Evolutionary conservation across 1,140 invertebrate species (phyloP).

Genomic region (Meloidogyne hapla): DNA sequence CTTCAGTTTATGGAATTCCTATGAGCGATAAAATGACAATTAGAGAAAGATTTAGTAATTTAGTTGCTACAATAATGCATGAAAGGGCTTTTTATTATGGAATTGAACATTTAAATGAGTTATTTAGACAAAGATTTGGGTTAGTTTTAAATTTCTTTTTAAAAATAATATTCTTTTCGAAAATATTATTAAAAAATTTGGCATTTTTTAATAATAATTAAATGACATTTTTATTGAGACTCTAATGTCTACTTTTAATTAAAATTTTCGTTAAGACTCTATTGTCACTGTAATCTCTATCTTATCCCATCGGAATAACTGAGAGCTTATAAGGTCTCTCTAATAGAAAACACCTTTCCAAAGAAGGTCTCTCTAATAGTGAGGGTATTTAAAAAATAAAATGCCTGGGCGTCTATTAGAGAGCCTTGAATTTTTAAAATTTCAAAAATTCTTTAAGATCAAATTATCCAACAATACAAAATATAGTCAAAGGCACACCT

Average conservation of each 20-base stretch:
- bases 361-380: no score
- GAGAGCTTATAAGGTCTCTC: no score
- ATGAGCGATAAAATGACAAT: slow-evolving; percentile 37
- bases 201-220: no score
- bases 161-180: no score
- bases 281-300: no score
- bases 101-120: slow-evolving; percentile 29
- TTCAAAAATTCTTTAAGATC: background rate
- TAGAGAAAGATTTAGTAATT: slow-evolving; percentile 36
- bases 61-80: slow-evolving; percentile 5
- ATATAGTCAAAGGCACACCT: slow-evolving; percentile 25
- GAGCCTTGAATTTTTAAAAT: background rate
- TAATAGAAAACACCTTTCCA: no score
- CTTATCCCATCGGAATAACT: no score
- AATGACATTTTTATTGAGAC: no score
- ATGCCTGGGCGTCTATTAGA: background rate
- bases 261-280: no score
- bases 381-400: no score
- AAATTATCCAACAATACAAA: slow-evolving; percentile 20
- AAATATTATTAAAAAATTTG: no score
- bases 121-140: slow-evolving; percentile 37
- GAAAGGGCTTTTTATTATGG: slow-evolving; percentile 34
- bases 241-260: no score
- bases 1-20: slow-evolving; percentile 36
- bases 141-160: slow-evolving; percentile 4